These are phyloP conservation scores for Acrocephalus kingi DNA, from an alignment of 2,113 vertebrate species.

Conservation along the genomic window DNA sequence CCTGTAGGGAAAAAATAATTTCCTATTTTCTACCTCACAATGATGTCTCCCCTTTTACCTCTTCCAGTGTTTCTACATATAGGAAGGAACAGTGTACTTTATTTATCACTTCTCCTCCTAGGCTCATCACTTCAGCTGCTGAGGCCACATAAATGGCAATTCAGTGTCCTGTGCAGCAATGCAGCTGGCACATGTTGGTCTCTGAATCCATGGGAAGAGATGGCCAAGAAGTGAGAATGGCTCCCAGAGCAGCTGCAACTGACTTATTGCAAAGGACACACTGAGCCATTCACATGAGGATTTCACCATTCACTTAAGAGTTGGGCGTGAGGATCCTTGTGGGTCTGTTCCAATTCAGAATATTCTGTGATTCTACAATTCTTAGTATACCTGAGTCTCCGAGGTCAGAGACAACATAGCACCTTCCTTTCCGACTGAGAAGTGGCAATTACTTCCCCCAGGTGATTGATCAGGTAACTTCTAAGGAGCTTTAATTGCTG, in stretches of 20 bases:
- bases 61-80: neutral
- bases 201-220: neutral
- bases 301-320: neutral
- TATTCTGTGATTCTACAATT: neutral
- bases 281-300: neutral
- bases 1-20: neutral
- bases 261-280: neutral
- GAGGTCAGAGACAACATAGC: neutral
- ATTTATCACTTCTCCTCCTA: neutral
- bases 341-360: neutral
- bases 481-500: conserved; percentile 7
- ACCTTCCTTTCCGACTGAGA: neutral
- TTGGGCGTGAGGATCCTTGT: fast-evolving
- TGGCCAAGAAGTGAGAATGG: neutral
- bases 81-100: neutral
- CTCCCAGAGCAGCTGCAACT: neutral
- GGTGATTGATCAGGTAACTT: neutral
- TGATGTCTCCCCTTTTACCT: neutral
- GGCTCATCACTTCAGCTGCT: neutral
- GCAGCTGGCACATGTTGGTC: neutral
- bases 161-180: neutral
- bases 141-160: neutral
- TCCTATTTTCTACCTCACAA: neutral
- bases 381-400: neutral
- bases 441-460: neutral